Evolutionary conservation across 2,888 invertebrate genomes (phyloP).

Genomic region (Ptychoptera albimana): DNA sequence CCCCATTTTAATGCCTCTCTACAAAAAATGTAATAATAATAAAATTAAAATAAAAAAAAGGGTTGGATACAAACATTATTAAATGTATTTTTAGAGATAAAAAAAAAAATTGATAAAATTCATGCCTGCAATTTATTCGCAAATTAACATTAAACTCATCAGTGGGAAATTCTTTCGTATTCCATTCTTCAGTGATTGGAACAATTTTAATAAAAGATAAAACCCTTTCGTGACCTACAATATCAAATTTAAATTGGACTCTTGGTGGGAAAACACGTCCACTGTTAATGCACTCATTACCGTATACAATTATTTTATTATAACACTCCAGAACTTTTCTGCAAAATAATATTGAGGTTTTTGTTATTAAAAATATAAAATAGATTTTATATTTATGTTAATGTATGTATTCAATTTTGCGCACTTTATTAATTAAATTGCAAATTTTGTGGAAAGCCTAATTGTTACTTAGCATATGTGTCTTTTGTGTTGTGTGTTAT

Average conservation of each 20-base stretch:
- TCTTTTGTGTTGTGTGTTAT: too few relatives aligned
- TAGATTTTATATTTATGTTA: too few relatives aligned
- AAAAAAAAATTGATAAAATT: too few relatives aligned
- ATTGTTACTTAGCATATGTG: too few relatives aligned
- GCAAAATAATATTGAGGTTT: slow-evolving; percentile 1
- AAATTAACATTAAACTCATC: slow-evolving; percentile 16
- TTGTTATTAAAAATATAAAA: background rate
- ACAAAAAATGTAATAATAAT: background rate
- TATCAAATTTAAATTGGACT: slow-evolving; percentile 16
- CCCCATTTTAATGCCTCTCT: background rate
- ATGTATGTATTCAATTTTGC: too few relatives aligned
- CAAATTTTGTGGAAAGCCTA: too few relatives aligned
- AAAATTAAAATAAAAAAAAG: too few relatives aligned
- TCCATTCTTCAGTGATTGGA: slow-evolving; percentile 10
- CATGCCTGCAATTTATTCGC: slow-evolving; percentile 16
- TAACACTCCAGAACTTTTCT: slow-evolving; percentile 17
- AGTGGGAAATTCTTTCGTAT: slow-evolving; percentile 10
- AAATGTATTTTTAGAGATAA: too few relatives aligned
- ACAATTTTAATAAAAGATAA: slow-evolving; percentile 12
- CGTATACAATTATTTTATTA: slow-evolving; percentile 17
- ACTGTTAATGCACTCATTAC: slow-evolving; percentile 12
- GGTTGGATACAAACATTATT: too few relatives aligned
- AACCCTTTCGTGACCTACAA: slow-evolving; percentile 15
- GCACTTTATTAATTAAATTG: too few relatives aligned
- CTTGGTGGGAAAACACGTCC: slow-evolving; percentile 12